Conservation (phyloP, 2,113 vertebrate genomes). For the Grus americana region DNA sequence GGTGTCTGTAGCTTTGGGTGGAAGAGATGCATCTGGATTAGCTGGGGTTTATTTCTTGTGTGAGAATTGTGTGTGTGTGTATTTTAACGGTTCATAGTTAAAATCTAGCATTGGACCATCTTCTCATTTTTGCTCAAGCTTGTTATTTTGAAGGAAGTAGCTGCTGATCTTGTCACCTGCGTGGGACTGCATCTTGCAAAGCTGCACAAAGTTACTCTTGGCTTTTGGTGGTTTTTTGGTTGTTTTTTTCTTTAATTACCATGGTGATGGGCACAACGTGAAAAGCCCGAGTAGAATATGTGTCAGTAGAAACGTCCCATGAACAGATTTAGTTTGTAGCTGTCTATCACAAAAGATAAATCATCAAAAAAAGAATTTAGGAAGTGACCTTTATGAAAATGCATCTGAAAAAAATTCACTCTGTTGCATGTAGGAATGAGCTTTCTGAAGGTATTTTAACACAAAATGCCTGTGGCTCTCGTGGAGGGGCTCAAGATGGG, state of each 20-base stretch:
- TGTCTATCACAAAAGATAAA: not conserved
- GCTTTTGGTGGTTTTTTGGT: not conserved
- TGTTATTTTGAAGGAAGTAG: not conserved
- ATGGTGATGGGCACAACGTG: not conserved
- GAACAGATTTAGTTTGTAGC: not conserved
- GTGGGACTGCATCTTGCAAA: not conserved
- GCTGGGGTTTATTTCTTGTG: not conserved
- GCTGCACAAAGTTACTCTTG: not conserved
- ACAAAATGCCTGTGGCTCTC: not conserved
- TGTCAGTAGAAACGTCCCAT: not conserved
- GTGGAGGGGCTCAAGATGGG: not conserved
- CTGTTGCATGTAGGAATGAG: not conserved
- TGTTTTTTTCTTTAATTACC: not conserved
- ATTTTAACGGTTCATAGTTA: not conserved
- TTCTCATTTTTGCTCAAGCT: not conserved
- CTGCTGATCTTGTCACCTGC: not conserved
- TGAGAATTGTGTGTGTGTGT: not conserved
- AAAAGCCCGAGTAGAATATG: not conserved
- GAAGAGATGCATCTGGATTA: not conserved
- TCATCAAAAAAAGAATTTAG: not conserved
- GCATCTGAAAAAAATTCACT: not conserved
- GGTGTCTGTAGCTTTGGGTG: not conserved
- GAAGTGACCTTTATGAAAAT: not conserved
- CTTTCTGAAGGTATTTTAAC: not conserved
- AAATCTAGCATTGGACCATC: not conserved